Base-by-base conservation (phyloP, 2,113 vertebrate genomes). In the Xenotilapia caudafasciata region DNA sequence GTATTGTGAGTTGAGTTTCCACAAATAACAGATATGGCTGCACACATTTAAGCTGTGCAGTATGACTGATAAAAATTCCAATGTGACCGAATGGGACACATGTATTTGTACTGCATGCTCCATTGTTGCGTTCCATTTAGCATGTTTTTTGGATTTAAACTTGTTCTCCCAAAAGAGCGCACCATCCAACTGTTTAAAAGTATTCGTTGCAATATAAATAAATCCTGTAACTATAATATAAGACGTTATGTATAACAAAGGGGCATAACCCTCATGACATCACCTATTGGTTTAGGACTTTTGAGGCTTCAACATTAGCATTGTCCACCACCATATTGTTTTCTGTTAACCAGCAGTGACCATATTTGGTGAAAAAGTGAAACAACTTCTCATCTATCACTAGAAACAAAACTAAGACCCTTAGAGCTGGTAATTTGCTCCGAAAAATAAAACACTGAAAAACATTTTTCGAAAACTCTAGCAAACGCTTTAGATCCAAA, bases 371-470 rank as follows among this genome's bases (percentile, higher is more conserved):
- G 13, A 42, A 23, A 70, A 42, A 5, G 35, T 26, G 35, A 70
- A 70, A 42, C 38, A 23, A 2, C n/a, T 42, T 70, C 38, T 40
- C 33, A 8, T 68, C 19, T 21, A 13, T 13, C 60, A 65, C 33
- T 65, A 38, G 33, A 35, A 21, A 65, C 31, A 65, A 65, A 65
- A 2, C 60, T 65, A n/a, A 65, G 1, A 65, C 3, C 60, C 17
- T n/a, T 38, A 0, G 10, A 65, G 35, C 0, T 40, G 35, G 35
- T 21, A 23, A 68, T 23, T 9, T 3, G 5, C n/a, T 40, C 2
- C 0, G 5, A 68, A 68, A 40, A 68, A 40, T 21, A 40, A 40
- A 68, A 68, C 7, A 40, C 7, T 40, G 60, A 38, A 68, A 68
- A 68, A 40, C 4, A 14, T 14, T 40, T 68, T 68, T 68, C 35